Base-by-base conservation (phyloP, 2,113 vertebrate species). In the Diphyllodes magnificus region DNA sequence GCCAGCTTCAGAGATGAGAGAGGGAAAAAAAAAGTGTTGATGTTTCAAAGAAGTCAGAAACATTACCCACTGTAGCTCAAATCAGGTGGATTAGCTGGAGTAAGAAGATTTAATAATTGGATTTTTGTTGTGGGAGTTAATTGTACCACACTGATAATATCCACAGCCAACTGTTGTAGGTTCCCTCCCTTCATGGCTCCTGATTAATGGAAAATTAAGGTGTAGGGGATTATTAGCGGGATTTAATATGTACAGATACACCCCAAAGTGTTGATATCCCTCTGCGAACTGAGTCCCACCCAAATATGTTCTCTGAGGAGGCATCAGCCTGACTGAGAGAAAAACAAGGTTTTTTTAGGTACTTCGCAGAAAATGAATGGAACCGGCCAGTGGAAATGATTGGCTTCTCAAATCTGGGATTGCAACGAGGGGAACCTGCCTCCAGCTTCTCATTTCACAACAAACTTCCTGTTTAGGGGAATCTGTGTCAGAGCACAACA, bases 331-430 rank as follows among this genome's bases (percentile, higher is more conserved):
- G 60, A 12, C 7, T 25, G 53, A 13, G 12, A 88, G 14, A 45
- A 70, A 13, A 60, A 18, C 0, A 40, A 27, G 0, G 0, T 50
- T 47, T 30, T 63, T 63, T 82, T 22, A 6, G 20, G 37, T 31
- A 4, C 24, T 91, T 47, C 39, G 50, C 24, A 49, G 27, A 51
- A 73, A 91, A 51, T 1, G 0, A 13, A 15, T 12, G 18, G 45
- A 69, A 14, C 3, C 25, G 37, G 10, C 6, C 49, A 35, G 3
- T 57, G 30, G 39, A 49, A 79, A 73, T 9, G 1, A 16, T 2
- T 64, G 7, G 8, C 7, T 20, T 40, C 40, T 44, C 15, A 81
- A 33, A 85, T 28, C 35, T 23, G 15, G 17, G 44, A 10, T 33
- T 51, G 45, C 33, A 65, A 39, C 47, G 33, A 60, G 23, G 3